Conservation (phyloP, 2,888 invertebrate genomes). For the Volucella zonaria region DNA sequence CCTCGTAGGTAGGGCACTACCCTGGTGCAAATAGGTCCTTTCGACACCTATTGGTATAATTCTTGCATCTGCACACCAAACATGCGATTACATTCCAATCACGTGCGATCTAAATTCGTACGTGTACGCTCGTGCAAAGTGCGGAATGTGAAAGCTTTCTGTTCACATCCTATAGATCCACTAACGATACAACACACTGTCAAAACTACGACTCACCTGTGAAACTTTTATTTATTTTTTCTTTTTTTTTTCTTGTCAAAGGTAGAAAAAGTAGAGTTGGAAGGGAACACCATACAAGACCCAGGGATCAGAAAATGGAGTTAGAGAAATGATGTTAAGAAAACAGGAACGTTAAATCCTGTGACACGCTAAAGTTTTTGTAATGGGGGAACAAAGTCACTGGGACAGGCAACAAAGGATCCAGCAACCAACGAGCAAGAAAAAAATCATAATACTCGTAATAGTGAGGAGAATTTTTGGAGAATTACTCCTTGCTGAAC, state of each 20-base stretch:
- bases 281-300: not conserved
- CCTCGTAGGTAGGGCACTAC: slow-evolving; percentile 32
- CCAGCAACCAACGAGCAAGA: slow-evolving; percentile 3
- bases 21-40: slow-evolving; percentile 60
- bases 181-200: slow-evolving; percentile 33
- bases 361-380: slow-evolving; percentile 44
- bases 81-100: slow-evolving; percentile 67
- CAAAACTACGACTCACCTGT: slow-evolving; percentile 39
- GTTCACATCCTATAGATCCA: slow-evolving; percentile 45
- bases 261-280: not conserved
- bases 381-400: slow-evolving; percentile 36
- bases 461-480: slow-evolving; percentile 28
- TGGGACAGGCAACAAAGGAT: slow-evolving; percentile 35
- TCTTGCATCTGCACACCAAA: slow-evolving; percentile 62
- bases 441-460: slow-evolving; percentile 26
- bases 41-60: slow-evolving; percentile 67
- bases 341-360: slow-evolving; percentile 37
- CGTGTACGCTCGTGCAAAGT: slow-evolving; percentile 60
- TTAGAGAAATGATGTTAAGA: slow-evolving; percentile 41
- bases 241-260: not conserved
- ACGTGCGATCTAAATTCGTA: slow-evolving; percentile 69
- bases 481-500: slow-evolving; percentile 22
- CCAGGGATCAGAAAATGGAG: slow-evolving; percentile 28
- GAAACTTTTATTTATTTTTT: not conserved
- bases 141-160: slow-evolving; percentile 57